phyloP scores from a whole-genome alignment of 2,113 vertebrate species.

The Leptosomus discolor region DNA sequence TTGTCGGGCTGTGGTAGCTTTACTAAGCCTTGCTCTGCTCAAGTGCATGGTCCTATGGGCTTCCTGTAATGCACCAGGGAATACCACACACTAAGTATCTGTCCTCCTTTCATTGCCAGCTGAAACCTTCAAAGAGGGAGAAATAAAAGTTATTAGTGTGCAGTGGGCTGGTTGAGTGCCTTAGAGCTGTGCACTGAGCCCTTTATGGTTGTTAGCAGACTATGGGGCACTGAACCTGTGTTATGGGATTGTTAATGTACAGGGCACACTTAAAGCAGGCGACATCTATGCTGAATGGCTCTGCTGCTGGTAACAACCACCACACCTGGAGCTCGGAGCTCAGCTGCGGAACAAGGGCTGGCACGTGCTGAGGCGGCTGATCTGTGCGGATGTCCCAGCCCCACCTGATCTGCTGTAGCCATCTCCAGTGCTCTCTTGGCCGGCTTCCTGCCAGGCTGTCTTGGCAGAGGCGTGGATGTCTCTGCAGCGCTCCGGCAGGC shows the following conservation, averaged over 20 bases:
- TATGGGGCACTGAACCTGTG: neutral
- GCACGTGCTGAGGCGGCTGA: neutral
- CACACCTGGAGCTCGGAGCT: rapidly evolving
- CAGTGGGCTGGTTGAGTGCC: neutral
- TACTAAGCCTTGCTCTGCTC: neutral
- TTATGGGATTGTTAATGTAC: neutral
- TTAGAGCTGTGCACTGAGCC: neutral
- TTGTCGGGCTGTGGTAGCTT: neutral
- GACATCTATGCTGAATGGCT: rapidly evolving
- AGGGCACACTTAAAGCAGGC: neutral
- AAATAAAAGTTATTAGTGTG: neutral
- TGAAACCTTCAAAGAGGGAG: neutral
- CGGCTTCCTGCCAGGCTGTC: neutral
- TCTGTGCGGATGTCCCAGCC: neutral
- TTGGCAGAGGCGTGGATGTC: neutral
- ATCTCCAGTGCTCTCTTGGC: neutral
- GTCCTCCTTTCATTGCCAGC: neutral
- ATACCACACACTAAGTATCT: neutral
- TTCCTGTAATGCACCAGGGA: neutral
- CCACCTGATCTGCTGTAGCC: neutral
- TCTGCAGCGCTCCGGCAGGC: neutral
- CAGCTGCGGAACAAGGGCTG: neutral
- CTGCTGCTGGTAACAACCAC: neutral
- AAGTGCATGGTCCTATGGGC: neutral
- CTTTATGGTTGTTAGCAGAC: neutral